Base-by-base conservation (phyloP, 2,888 invertebrate species). In the Ornithoptera alexandrae region DNA sequence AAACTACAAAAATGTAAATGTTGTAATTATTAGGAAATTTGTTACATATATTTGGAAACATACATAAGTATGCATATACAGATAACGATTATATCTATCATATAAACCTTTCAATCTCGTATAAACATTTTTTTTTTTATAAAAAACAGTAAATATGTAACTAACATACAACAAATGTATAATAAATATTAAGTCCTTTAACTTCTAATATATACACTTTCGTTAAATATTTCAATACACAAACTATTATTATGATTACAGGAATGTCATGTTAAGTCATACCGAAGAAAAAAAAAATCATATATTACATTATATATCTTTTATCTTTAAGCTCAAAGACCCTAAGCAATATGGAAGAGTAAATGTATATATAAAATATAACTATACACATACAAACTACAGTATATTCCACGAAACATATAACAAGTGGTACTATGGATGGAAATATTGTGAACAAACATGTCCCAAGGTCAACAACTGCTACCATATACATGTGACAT, bases 201-300 rank as follows among this genome's bases (percentile, higher is more conserved):
- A 53, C 53, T 53, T 53, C 53, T 53, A 53, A 53, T 53, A 53
- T 53, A 53, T 53, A 53, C 18, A n/a, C 4, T n/a, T 53, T n/a
- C 10, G 18, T 53, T 53, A 30, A 10, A 22, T 58, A 58, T 58
- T 22, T 58, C 58, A 22, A 30, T 46, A 46, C 1, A 46, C 46
- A 60, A 30, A 60, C 60, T 60, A 59, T 15, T 42, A 30, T 46
- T 46, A 53, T 36, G 15, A 46, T n/a, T 17, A 68, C 46, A 56
- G 65, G 63, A 68, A 71, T 71, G 70, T 62, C 22, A 62, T 57
- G 36, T 53, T 67, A n/a, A 36, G 39, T 53, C 5, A 53, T 53
- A 53, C 4, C n/a, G 53, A 30, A 30, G 53, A n/a, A 18, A 53
- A 53, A 53, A 22, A 46, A 7, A 46, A n/a, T n/a, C 8, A 53